Conservation (phyloP, 2,888 invertebrate genomes). For the Acronicta alni region DNA sequence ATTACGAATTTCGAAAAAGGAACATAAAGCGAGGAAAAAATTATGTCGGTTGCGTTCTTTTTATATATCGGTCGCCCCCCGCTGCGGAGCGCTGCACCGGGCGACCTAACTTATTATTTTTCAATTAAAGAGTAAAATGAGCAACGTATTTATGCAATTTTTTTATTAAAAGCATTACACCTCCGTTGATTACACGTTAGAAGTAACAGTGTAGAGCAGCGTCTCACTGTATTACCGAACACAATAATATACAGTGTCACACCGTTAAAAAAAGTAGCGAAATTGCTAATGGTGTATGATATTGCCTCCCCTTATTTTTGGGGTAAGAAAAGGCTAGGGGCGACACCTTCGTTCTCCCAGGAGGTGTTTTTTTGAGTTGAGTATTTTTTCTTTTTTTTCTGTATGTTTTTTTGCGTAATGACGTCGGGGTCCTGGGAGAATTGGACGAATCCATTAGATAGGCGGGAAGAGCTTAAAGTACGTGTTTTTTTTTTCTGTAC, state of each 20-base stretch:
- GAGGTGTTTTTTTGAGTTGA: slow-evolving; percentile 81
- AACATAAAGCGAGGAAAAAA: slow-evolving; percentile 80
- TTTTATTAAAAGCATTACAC: slow-evolving; percentile 32
- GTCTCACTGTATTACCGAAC: slow-evolving; percentile 56
- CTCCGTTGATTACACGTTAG: slow-evolving; percentile 36
- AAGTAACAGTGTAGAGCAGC: slow-evolving; percentile 13
- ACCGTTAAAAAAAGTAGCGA: slow-evolving; percentile 89
- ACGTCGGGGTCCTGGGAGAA: slow-evolving; percentile 86
- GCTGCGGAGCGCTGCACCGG: slow-evolving; percentile 68
- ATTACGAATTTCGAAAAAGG: slow-evolving; percentile 87
- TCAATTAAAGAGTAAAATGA: slow-evolving; percentile 81
- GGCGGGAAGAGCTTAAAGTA: slow-evolving; percentile 87
- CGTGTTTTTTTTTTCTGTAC: slow-evolving; percentile 74
- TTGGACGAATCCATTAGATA: slow-evolving; percentile 88
- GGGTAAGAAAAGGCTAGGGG: slow-evolving; percentile 86
- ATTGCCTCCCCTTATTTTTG: slow-evolving; percentile 88
- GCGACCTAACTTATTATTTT: slow-evolving; percentile 74
- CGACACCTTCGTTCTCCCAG: slow-evolving; percentile 86
- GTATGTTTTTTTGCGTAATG: slow-evolving; percentile 82
- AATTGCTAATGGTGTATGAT: slow-evolving; percentile 90
- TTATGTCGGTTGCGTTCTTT: slow-evolving; percentile 84
- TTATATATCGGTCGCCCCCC: slow-evolving; percentile 78
- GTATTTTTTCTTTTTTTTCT: slow-evolving; percentile 72
- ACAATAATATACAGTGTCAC: slow-evolving; percentile 83
- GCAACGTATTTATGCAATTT: slow-evolving; percentile 64